These are phyloP conservation scores for Neelides sp. DNA, from an alignment of 1,140 invertebrate genomes.

Conservation along the genomic window DNA sequence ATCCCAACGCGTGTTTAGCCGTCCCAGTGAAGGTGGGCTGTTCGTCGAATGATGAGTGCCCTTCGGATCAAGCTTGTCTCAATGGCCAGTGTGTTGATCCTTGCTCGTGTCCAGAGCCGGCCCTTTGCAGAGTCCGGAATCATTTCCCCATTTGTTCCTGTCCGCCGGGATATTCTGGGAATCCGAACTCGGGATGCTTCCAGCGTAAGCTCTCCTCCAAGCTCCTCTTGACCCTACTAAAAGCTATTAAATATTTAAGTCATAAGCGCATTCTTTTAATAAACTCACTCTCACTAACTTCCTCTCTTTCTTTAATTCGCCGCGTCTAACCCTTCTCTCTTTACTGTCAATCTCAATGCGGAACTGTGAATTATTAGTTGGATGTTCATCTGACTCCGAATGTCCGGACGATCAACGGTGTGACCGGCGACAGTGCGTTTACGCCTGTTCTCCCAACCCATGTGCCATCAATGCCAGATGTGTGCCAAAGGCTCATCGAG, in stretches of 20 bases:
- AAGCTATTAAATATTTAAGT: conserved; percentile 9
- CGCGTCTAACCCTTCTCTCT: background rate
- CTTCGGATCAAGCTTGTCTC: conserved; percentile 48
- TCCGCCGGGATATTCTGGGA: conserved; percentile 61
- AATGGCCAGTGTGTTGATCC: conserved; percentile 64
- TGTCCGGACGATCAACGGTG: conserved; percentile 56
- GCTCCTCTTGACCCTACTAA: conserved; percentile 19
- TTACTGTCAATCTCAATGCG: background rate
- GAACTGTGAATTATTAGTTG: conserved; percentile 20
- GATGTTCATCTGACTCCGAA: conserved; percentile 34
- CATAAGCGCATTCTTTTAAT: background rate
- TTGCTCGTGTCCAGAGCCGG: conserved; percentile 59
- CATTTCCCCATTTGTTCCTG: conserved; percentile 73
- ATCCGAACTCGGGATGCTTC: conserved; percentile 62
- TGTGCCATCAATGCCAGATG: conserved; percentile 65
- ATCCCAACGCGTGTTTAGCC: background rate
- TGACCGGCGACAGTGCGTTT: conserved; percentile 46
- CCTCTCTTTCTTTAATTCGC: background rate
- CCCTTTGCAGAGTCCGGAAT: conserved; percentile 61
- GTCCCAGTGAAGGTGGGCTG: conserved; percentile 18
- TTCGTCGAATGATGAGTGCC: conserved; percentile 28
- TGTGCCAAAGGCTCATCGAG: conserved; percentile 32
- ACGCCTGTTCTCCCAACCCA: conserved; percentile 34
- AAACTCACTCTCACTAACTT: background rate
- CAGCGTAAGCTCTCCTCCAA: conserved; percentile 46